phyloP scores from a whole-genome alignment of 2,113 vertebrate genomes.

The Sylvilagus bachmani region DNA sequence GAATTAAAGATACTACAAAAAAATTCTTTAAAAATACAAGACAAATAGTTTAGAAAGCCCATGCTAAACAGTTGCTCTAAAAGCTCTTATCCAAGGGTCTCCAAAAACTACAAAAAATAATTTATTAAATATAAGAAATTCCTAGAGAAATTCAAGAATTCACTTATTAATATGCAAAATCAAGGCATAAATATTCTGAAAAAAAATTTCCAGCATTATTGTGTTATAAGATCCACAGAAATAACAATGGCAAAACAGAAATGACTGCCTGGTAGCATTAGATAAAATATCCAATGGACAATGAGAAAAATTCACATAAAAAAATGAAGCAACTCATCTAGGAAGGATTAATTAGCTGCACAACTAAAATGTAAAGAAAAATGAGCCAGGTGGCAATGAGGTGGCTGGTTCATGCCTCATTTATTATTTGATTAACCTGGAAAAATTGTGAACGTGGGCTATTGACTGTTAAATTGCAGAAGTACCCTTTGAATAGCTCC shows the following conservation, averaged over 20 bases:
- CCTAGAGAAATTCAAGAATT: background rate
- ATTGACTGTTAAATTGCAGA: background rate
- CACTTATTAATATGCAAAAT: background rate
- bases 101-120: background rate
- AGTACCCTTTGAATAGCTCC: background rate
- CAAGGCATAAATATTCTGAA: background rate
- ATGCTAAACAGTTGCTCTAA: background rate
- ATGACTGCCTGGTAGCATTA: background rate
- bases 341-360: background rate
- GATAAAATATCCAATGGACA: background rate
- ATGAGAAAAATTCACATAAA: background rate
- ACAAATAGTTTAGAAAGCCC: constrained; percentile 9
- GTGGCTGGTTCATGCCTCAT: background rate
- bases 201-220: constrained; percentile 9
- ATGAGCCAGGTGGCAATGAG: background rate
- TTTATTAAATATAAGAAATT: background rate
- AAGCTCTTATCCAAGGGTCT: background rate
- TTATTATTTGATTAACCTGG: constrained; percentile 33
- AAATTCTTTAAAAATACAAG: constrained; percentile 12
- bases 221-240: background rate
- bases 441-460: background rate
- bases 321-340: background rate
- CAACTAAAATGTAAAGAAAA: background rate
- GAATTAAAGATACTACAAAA: background rate
- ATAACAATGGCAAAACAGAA: background rate